Evolutionary conservation across 1,140 invertebrate species (phyloP).

Genomic region (Drosophila equinoxialis): DNA sequence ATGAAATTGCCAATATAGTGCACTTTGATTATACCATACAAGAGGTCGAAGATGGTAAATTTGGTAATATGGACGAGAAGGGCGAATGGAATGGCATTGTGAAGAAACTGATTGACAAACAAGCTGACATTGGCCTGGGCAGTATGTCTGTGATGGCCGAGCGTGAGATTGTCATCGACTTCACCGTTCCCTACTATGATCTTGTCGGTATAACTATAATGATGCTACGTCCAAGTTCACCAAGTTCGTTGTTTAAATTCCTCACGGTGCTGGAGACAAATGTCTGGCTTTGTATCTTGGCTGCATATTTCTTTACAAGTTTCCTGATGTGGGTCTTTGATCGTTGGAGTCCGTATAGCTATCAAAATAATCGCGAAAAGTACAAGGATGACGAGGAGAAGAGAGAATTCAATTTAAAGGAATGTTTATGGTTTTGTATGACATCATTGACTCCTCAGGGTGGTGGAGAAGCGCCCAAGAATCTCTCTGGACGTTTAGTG

Average conservation of each 20-base stretch:
- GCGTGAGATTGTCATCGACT: slow-evolving; percentile 96
- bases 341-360: slow-evolving; percentile 97
- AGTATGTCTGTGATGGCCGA: slow-evolving; percentile 97
- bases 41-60: slow-evolving; percentile 90
- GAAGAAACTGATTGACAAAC: slow-evolving; percentile 94
- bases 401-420: slow-evolving; percentile 96
- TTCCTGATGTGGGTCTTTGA: slow-evolving; percentile 98
- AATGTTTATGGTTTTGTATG: slow-evolving; percentile 99
- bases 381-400: slow-evolving; percentile 97
- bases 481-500: slow-evolving; percentile 94
- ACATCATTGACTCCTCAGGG: slow-evolving; percentile 96
- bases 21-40: slow-evolving; percentile 95
- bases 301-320: slow-evolving; percentile 97
- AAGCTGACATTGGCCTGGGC: slow-evolving; percentile 94
- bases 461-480: slow-evolving; percentile 96
- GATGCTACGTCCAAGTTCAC: slow-evolving; percentile 84
- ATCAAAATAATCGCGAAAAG: slow-evolving; percentile 96
- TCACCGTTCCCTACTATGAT: slow-evolving; percentile 97
- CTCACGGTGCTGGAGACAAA: slow-evolving; percentile 97
- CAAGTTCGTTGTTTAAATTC: slow-evolving; percentile 97
- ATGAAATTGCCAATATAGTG: slow-evolving; percentile 91
- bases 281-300: slow-evolving; percentile 98
- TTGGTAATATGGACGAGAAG: slow-evolving; percentile 93
- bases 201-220: slow-evolving; percentile 96
- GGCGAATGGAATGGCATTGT: slow-evolving; percentile 97